Evolutionary conservation across 2,888 invertebrate genomes (phyloP), one percentile per base, ranked within the genome.

Genomic region (Macaria notata): DNA sequence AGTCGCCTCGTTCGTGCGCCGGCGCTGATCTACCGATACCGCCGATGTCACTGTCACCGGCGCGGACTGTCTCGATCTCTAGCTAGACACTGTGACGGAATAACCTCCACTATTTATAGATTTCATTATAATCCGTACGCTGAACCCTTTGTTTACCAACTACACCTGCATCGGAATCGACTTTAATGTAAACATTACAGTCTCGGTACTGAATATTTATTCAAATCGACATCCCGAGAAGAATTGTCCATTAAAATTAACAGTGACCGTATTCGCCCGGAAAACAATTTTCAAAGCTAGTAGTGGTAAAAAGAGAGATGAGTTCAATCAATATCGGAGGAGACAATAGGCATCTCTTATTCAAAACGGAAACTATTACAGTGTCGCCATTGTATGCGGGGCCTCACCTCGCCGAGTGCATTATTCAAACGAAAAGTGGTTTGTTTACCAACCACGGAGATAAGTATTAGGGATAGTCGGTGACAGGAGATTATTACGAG

Each of bases 331-430:
- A 90, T 88, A 89, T 82, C 76, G 81, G 75, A 78, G 75, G 76
- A 90, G 86, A 91, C 90, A 91, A 91, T 88, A 75, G 87, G 71
- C 82, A 84, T 84, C 82, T 84, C 86, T 84, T 86, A 86, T 87
- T 88, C 83, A 84, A 84, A 89, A 85, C 88, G 90, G 90, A 90
- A 91, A 90, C 90, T 90, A 87, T 90, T 90, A 91, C 81, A 80
- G 83, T 70, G 72, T 78, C 73, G 78, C 86, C 77, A 90, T 90
- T 91, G 90, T 91, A 78, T 88, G 84, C 83, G 73, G 75, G 73
- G 83, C 83, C 84, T 88, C 85, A 84, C 85, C 87, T 87, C 81
- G 73, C 72, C 75, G 76, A 81, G 81, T 83, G 78, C 83, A 86
- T 89, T 88, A 89, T 89, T 87, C 85, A 88, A 86, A 86, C 79